A percentile compares a stretch with the other conserved stretches of the same genome.
Conservation (phyloP, 2,113 vertebrate species). For the Argyrosomus japonicus region DNA sequence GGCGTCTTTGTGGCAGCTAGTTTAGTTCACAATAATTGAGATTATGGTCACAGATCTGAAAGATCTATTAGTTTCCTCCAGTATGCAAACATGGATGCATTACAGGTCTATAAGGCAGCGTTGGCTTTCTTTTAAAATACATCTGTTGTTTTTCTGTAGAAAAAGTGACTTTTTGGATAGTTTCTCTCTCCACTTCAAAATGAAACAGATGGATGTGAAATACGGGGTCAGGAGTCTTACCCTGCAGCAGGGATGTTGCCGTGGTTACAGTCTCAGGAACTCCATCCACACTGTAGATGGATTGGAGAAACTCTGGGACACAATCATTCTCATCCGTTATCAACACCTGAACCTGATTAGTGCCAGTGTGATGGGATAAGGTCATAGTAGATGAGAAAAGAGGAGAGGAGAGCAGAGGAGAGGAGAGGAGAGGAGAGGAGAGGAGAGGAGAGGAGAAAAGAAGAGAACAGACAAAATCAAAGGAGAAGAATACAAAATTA, state of each 20-base stretch:
- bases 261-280: conserved; percentile 91
- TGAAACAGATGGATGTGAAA: conserved; percentile 65
- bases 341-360: conserved; percentile 88
- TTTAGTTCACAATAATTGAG: conserved; percentile 28
- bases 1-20: background rate
- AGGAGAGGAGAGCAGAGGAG: background rate
- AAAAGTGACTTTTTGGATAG: conserved; percentile 21
- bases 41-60: conserved; percentile 33
- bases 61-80: conserved; percentile 20
- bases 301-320: conserved; percentile 90
- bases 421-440: conserved; percentile 14
- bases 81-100: conserved; percentile 13
- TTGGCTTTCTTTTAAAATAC: conserved; percentile 5
- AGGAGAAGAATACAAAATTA: conserved; percentile 59
- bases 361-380: background rate
- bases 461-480: conserved; percentile 23
- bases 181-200: conserved; percentile 37
- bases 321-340: conserved; percentile 92
- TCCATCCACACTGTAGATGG: conserved; percentile 89
- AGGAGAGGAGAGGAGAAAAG: conserved; percentile 10
- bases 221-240: conserved; percentile 77
- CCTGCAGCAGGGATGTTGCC: conserved; percentile 91
- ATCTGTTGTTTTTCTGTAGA: conserved; percentile 30
- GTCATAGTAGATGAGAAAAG: conserved; percentile 9
- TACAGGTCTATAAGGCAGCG: conserved; percentile 1